Evolutionary conservation across 2,797 vertebrate species (phyloP).

Genomic region (Odontamblyopus rebecca): DNA sequence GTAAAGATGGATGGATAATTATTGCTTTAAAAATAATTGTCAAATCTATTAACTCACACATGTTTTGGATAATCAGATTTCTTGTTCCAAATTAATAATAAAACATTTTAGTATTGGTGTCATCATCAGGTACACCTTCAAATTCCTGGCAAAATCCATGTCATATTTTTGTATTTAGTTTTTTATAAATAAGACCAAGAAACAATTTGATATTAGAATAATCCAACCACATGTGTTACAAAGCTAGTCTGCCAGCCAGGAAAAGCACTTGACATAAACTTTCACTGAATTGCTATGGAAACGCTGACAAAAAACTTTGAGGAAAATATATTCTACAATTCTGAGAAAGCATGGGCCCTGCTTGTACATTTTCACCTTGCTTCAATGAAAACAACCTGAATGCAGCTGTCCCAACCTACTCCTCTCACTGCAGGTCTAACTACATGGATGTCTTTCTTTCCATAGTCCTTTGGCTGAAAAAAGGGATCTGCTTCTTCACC

Average conservation of each 20-base stretch:
- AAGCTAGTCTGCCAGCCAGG: not conserved
- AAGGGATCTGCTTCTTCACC: conserved; percentile 46
- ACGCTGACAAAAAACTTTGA: not conserved
- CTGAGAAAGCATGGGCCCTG: not conserved
- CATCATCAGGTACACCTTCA: too few species aligned
- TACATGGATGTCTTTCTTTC: conserved; percentile 33
- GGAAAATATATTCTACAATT: not conserved
- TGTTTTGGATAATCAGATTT: too few species aligned
- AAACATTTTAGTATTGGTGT: too few species aligned
- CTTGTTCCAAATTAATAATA: too few species aligned
- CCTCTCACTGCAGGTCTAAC: conserved; percentile 30
- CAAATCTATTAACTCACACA: too few species aligned
- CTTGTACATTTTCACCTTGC: not conserved
- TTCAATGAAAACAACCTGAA: not conserved
- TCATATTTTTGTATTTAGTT: too few species aligned
- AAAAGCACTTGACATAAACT: not conserved
- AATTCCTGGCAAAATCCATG: not conserved
- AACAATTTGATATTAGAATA: too few species aligned
- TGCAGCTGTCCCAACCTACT: not conserved
- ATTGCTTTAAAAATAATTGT: too few species aligned
- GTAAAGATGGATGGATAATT: too few species aligned
- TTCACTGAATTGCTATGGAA: not conserved
- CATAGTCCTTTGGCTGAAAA: conserved; percentile 28
- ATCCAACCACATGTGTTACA: not conserved
- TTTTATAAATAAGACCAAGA: too few species aligned